Percentiles rank a stretch among this genome's conserved stretches.
These are phyloP conservation scores for pig (Sus scrofa) DNA, from an alignment of 2,113 vertebrate genomes.

Conservation along the genomic window T2T-Sscrofa CM000822.6:66671501-66672000, in stretches of 20 bases:
- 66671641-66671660: not conserved
- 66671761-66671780: not conserved
- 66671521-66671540: not conserved
- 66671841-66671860: not conserved
- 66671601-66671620: not conserved
- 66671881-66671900: not conserved
- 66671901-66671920: rapidly evolving
- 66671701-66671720: not conserved
- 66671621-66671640: not conserved
- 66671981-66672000: not conserved
- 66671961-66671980: not conserved
- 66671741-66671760: not conserved
- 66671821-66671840: rapidly evolving
- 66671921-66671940: not conserved
- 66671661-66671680: not conserved
- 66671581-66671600: not conserved
- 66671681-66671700: not conserved
- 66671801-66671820: not conserved
- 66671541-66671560: not conserved
- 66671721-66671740: not conserved
- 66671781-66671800: not conserved
- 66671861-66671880: not conserved
- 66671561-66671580: not conserved
- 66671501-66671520: not conserved
- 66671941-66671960: not conserved